Evolutionary conservation across 2,113 vertebrate species (phyloP).

Genomic region (Dasypus novemcinctus): DNA sequence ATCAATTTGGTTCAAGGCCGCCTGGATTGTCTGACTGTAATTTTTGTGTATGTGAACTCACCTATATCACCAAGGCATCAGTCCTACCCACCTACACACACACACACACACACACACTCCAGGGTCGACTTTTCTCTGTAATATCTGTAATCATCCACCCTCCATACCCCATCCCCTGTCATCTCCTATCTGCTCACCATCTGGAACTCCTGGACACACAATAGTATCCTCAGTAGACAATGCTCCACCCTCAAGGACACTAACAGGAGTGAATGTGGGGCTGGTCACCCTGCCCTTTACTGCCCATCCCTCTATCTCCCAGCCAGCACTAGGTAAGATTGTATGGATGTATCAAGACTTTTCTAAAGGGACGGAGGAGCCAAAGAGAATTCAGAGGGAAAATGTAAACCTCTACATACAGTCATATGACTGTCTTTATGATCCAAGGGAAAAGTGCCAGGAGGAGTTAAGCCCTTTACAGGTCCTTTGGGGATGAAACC

Average conservation of each 20-base stretch:
- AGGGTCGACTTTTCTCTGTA: background rate
- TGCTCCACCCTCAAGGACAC: background rate
- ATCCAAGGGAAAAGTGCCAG: background rate
- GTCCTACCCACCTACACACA: background rate
- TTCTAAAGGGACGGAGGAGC: background rate
- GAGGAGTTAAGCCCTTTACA: background rate
- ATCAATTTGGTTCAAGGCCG: conserved; percentile 5
- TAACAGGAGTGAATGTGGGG: background rate
- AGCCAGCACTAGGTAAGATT: background rate
- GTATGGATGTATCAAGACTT: background rate
- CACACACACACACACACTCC: no score
- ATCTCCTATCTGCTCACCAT: background rate
- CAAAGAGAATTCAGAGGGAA: background rate
- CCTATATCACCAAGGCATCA: background rate
- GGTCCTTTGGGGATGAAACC: background rate
- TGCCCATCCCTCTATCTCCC: background rate
- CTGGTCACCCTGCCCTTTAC: no score
- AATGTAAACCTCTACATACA: background rate
- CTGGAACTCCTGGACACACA: background rate
- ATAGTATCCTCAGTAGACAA: background rate
- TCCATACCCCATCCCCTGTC: background rate
- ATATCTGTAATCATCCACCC: background rate
- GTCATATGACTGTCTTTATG: background rate
- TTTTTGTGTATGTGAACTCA: background rate
- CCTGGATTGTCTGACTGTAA: conserved; percentile 38